Base-by-base conservation (phyloP, 2,888 invertebrate genomes). In the Eupithecia insigniata region DNA sequence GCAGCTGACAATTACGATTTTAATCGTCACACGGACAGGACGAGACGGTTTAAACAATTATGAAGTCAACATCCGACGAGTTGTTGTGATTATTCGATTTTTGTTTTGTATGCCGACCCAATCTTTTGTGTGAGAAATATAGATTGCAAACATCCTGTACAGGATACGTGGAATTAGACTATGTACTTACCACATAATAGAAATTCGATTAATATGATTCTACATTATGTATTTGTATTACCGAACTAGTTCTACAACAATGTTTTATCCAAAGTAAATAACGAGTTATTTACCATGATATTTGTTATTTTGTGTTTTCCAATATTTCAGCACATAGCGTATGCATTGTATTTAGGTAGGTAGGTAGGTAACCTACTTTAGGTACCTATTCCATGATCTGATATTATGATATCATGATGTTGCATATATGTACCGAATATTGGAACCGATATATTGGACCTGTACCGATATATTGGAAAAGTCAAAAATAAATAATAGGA, bases 31-130 rank as follows among this genome's bases (percentile, higher is more conserved):
- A 66, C 43, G 69, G 70, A 78, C 87, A 87, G 89, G 90, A 90
- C 86, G 83, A 75, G 67, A 72, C 78, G 81, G 82, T 82, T 87
- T 81, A 84, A 86, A 86, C 85, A 84, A 75, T 76, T 75, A 70
- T 58, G 69, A 58, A 72, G 71, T 69, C 69, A 78, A 79, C 79
- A 78, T 78, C 76, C 78, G 74, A 70, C 66, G 18, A 34, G 60
- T 34, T 76, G 77, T 66, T 76, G 71, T 79, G 78, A 76, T 79
- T 78, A 74, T 76, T 72, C 62, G 76, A 76, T 77, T 76, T 77
- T 73, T 70, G 68, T 68, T 75, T 67, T 70, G 55, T 26, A 55
- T 55, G 39, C 61, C 34, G 30, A 58, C 36, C 34, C n/a, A 30
- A 51, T 22, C 10, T 46, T 46, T 58, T 26, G 22, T 68, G 32